Conservation (phyloP, 2,113 vertebrate genomes). For the Caretta caretta region DNA sequence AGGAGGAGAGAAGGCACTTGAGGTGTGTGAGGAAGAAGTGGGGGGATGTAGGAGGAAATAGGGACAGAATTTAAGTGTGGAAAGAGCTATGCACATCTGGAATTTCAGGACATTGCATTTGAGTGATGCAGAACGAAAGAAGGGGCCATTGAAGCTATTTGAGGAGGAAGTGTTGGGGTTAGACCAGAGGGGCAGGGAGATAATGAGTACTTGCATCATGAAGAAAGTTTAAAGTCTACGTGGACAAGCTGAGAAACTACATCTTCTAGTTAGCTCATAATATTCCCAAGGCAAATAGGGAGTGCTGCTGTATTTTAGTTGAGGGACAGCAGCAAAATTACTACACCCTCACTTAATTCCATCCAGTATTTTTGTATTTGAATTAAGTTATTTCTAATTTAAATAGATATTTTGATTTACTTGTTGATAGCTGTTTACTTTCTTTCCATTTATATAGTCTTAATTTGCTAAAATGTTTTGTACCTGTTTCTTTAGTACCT, state of each 20-base stretch:
- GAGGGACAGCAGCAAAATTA: not conserved
- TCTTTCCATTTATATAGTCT: not conserved
- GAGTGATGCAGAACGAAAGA: not conserved
- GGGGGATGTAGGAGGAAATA: constrained; percentile 6
- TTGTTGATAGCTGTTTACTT: not conserved
- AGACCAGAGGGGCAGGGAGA: not conserved
- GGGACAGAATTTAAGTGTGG: not conserved
- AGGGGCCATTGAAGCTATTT: not conserved
- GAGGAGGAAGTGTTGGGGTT: not conserved
- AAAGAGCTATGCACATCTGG: not conserved
- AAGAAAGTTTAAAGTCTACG: not conserved
- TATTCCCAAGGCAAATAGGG: not conserved
- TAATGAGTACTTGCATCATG: not conserved
- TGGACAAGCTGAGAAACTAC: not conserved
- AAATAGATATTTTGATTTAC: not conserved
- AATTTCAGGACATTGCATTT: not conserved
- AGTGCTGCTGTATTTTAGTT: not conserved
- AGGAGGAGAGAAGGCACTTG: not conserved
- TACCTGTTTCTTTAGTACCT: not conserved
- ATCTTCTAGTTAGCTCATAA: not conserved
- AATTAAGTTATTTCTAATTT: not conserved
- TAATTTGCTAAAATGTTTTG: not conserved
- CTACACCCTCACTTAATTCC: not conserved
- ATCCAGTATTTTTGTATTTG: not conserved
- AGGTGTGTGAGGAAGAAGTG: not conserved